phyloP scores from a whole-genome alignment of 1,140 invertebrate genomes.

The Conus ventricosus region DNA sequence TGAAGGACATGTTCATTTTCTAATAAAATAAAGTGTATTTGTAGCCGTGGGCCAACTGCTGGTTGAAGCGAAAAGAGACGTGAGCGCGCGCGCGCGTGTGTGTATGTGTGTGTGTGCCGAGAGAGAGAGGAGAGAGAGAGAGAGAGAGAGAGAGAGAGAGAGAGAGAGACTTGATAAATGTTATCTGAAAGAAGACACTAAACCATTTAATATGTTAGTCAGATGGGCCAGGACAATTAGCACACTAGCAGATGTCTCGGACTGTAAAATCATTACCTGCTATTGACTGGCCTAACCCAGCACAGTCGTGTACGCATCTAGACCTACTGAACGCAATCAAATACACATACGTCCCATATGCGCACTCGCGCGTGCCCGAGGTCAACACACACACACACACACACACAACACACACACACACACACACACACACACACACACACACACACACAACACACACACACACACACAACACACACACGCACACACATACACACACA shows the following conservation, averaged over 20 bases:
- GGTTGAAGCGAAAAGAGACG: no score
- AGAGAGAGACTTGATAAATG: slow-evolving; percentile 22
- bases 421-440: slow-evolving; percentile 21
- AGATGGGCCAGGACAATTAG: slow-evolving; percentile 10
- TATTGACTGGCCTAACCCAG: no score
- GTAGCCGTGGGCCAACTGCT: no score
- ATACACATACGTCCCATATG: neutral
- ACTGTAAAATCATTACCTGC: no score
- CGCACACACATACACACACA: neutral
- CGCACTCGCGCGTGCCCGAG: neutral
- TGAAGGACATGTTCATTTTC: no score
- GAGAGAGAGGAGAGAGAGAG: slow-evolving; percentile 25
- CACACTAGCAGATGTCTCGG: no score
- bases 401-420: slow-evolving; percentile 13
- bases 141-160: no score
- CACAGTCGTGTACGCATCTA: no score
- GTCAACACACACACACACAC: neutral
- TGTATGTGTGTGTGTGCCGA: neutral
- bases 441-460: slow-evolving; percentile 22
- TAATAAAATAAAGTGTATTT: no score
- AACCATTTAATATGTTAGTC: neutral
- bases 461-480: neutral
- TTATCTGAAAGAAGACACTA: neutral
- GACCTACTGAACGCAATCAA: no score
- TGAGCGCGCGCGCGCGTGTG: no score